A percentile compares a stretch with the other conserved stretches of the same genome.
Conservation (phyloP, 2,888 invertebrate genomes). For the Hydroisotoma schaefferi region DNA sequence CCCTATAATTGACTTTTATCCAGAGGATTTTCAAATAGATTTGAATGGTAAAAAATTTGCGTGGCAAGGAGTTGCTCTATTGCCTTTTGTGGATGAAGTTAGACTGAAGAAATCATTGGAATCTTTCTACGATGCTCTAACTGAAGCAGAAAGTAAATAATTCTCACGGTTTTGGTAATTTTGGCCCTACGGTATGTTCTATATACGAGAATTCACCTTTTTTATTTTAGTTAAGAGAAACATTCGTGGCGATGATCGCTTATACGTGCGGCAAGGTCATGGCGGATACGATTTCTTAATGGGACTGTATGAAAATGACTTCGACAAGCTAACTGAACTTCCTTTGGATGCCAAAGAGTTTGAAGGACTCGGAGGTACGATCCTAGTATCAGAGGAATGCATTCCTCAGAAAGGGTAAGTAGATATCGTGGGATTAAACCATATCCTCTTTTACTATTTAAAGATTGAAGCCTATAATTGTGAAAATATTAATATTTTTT, state of each 20-base stretch:
- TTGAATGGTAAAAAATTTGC: constrained; percentile 99
- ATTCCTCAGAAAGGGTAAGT: constrained; percentile 65
- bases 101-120: constrained; percentile 78
- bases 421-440: too few relatives aligned
- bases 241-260: constrained; percentile 78
- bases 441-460: too few relatives aligned
- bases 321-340: constrained; percentile 52
- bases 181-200: too few relatives aligned
- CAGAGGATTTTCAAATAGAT: constrained; percentile 94
- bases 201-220: not conserved
- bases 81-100: constrained; percentile 96
- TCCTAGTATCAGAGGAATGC: constrained; percentile 69
- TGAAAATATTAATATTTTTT: constrained; percentile 32
- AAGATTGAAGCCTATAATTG: constrained; percentile 42
- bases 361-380: constrained; percentile 79
- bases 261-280: constrained; percentile 77
- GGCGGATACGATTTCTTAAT: constrained; percentile 66
- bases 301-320: constrained; percentile 64
- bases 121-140: constrained; percentile 73
- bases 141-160: constrained; percentile 73
- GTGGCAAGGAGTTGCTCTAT: constrained; percentile 97
- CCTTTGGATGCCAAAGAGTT: constrained; percentile 64
- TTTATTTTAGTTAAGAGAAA: constrained; percentile 66
- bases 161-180: not conserved
- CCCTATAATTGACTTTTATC: constrained; percentile 97